Evolutionary conservation across 2,888 invertebrate genomes (phyloP).

Genomic region (Drosophila formosana): DNA sequence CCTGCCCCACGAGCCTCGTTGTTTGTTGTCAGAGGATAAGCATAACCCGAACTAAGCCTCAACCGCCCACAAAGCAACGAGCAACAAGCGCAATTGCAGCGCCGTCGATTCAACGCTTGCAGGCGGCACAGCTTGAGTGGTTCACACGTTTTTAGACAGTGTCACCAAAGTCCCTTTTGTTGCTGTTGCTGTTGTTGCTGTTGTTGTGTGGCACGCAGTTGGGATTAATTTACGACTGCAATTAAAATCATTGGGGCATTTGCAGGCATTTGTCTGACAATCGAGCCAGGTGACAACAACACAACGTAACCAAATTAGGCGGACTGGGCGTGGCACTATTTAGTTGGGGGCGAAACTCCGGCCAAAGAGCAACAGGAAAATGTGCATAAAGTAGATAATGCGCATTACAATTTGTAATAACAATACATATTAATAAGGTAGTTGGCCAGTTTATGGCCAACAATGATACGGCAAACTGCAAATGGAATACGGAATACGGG

Average conservation of each 20-base stretch:
- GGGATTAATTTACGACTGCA: constrained; percentile 84
- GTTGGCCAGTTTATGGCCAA: constrained; percentile 62
- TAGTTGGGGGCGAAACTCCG: constrained; percentile 5
- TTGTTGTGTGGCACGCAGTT: constrained; percentile 67
- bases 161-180: constrained; percentile 30
- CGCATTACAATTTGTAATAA: constrained; percentile 56
- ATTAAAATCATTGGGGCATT: constrained; percentile 75
- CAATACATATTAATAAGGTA: constrained; percentile 59
- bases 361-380: constrained; percentile 71
- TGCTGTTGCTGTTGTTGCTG: constrained; percentile 24
- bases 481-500: not conserved
- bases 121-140: constrained; percentile 67
- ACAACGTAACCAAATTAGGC: constrained; percentile 33
- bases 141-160: constrained; percentile 69
- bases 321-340: constrained; percentile 34
- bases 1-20: not conserved
- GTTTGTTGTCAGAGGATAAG: constrained; percentile 25
- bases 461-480: constrained; percentile 32
- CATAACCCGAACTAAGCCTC: constrained; percentile 25
- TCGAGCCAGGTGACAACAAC: constrained; percentile 42
- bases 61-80: constrained; percentile 10
- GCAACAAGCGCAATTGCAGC: constrained; percentile 57
- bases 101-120: constrained; percentile 52
- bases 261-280: constrained; percentile 41
- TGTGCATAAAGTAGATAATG: constrained; percentile 76